Evolutionary conservation across 1,140 invertebrate species (phyloP).

Genomic region (Atta cephalotes): DNA sequence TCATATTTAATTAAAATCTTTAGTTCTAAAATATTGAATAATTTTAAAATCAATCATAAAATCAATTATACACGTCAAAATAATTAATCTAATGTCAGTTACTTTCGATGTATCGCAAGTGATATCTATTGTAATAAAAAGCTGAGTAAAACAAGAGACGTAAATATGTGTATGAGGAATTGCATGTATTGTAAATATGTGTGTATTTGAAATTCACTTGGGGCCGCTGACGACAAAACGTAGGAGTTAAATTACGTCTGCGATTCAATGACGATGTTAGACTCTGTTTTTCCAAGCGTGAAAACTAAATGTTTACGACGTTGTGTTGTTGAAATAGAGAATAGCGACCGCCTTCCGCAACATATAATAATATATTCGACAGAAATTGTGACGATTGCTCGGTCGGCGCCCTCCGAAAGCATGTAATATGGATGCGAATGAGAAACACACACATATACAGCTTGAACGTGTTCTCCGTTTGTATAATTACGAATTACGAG

Average conservation of each 20-base stretch:
- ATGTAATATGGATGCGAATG: slow-evolving; percentile 3
- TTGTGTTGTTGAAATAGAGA: background rate
- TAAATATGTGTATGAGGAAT: background rate
- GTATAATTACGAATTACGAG: slow-evolving; percentile 52
- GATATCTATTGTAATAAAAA: background rate
- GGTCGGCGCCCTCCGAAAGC: slow-evolving; percentile 58
- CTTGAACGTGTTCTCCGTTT: background rate
- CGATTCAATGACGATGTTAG: slow-evolving; percentile 31
- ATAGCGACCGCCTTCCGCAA: background rate
- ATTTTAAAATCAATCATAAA: background rate
- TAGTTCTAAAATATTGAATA: background rate
- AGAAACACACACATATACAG: background rate
- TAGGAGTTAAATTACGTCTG: slow-evolving; percentile 36
- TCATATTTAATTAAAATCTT: background rate
- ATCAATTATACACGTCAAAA: background rate
- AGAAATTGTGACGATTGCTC: slow-evolving; percentile 29
- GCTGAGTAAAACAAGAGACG: background rate
- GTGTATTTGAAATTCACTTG: slow-evolving; percentile 1
- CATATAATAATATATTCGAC: slow-evolving; percentile 47
- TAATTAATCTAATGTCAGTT: background rate
- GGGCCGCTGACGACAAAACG: background rate
- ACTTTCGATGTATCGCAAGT: background rate
- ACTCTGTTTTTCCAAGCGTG: slow-evolving; percentile 25
- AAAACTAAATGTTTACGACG: slow-evolving; percentile 53
- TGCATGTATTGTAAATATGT: background rate